Percentiles rank a stretch among this genome's conserved stretches.
phyloP scores from a whole-genome alignment of 2,797 vertebrate genomes.

The Spinibarbus caldwelli region DNA sequence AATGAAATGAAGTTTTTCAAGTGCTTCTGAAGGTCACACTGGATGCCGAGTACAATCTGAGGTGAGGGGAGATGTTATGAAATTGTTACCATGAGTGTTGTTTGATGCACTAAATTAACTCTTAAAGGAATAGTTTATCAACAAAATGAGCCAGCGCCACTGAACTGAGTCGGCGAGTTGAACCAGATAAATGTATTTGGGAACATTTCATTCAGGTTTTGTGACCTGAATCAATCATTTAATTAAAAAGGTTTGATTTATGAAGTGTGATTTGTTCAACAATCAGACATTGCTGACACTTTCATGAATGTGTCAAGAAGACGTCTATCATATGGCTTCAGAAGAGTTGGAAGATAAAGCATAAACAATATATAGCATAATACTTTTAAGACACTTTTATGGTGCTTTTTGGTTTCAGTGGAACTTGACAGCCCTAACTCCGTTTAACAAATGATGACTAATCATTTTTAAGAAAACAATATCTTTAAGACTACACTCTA shows the following conservation, averaged over 20 bases:
- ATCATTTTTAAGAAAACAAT: background rate
- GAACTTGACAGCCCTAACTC: background rate
- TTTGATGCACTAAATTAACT: background rate
- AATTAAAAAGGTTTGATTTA: background rate
- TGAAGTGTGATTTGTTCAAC: background rate
- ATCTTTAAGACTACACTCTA: background rate
- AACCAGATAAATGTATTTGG: background rate
- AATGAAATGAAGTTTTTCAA: slow-evolving; percentile 91
- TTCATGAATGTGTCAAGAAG: background rate
- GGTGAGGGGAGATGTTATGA: background rate
- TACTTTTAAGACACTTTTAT: background rate
- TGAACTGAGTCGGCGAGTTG: background rate
- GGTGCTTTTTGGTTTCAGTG: background rate
- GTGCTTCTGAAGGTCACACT: slow-evolving; percentile 94
- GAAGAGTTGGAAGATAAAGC: background rate
- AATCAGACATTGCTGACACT: background rate
- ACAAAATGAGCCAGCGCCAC: background rate
- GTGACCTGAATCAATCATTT: background rate
- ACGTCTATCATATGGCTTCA: background rate
- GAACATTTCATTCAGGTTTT: background rate
- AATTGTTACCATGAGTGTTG: background rate
- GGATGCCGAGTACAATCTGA: slow-evolving; percentile 91
- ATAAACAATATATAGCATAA: background rate
- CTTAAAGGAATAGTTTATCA: background rate
- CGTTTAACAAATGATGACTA: background rate